Evolutionary conservation across 2,888 invertebrate species (phyloP).

Genomic region (Ophioninae sp.): DNA sequence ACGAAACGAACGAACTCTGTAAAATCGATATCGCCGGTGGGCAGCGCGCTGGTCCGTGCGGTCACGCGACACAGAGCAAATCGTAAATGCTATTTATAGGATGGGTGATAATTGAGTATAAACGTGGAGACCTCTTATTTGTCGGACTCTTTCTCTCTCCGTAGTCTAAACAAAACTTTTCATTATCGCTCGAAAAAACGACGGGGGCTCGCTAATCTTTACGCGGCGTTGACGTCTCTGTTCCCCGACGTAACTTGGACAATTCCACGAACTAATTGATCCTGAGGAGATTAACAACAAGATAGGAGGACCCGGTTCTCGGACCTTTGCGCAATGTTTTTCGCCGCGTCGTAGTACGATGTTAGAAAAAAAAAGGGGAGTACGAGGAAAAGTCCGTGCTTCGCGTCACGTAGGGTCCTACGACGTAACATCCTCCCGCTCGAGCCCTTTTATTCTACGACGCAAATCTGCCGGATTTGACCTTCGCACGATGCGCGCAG

Average conservation of each 20-base stretch:
- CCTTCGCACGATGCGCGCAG: slow-evolving; percentile 7
- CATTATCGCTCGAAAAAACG: background rate
- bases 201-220: background rate
- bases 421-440: background rate
- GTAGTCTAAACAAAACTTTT: background rate
- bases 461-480: slow-evolving; percentile 35
- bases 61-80: background rate
- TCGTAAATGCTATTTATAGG: background rate
- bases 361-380: background rate
- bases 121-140: background rate
- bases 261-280: background rate
- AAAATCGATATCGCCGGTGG: background rate
- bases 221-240: background rate
- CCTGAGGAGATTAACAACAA: background rate
- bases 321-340: background rate
- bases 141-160: background rate
- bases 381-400: background rate
- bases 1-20: background rate
- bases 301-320: background rate
- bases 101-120: background rate
- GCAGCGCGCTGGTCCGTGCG: background rate
- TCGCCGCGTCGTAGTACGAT: background rate
- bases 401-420: slow-evolving; percentile 8
- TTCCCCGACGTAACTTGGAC: background rate
- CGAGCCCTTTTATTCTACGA: slow-evolving; percentile 11